Conservation (phyloP, 2,888 invertebrate species). For the Drosophila meridiana region DNA sequence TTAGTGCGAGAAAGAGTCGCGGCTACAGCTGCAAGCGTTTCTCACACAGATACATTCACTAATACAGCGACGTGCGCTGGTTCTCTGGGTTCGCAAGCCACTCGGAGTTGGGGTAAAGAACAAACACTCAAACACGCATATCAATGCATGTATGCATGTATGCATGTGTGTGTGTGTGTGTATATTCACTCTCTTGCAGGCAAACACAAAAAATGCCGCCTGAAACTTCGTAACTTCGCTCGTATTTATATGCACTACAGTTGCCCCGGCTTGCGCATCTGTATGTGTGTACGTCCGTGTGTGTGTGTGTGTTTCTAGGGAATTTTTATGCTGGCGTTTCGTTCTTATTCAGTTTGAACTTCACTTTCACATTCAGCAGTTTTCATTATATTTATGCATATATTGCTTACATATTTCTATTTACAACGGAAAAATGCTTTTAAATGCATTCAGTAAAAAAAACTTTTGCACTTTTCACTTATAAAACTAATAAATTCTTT, state of each 20-base stretch:
- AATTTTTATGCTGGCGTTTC: conserved; percentile 66
- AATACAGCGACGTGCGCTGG: conserved; percentile 22
- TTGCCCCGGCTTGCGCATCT: conserved; percentile 38
- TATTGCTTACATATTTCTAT: conserved; percentile 1
- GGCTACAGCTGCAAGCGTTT: conserved; percentile 10
- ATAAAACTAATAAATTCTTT: conserved; percentile 11
- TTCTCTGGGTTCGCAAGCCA: conserved; percentile 33
- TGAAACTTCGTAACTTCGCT: conserved; percentile 41
- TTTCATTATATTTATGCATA: background rate
- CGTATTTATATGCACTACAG: conserved; percentile 47
- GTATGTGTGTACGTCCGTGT: conserved; percentile 3
- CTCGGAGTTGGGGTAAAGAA: conserved; percentile 40
- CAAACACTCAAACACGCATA: conserved; percentile 25
- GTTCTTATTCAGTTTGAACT: conserved; percentile 59
- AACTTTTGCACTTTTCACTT: conserved; percentile 9
- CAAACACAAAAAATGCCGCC: conserved; percentile 49
- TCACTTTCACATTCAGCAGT: conserved; percentile 29
- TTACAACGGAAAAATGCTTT: conserved; percentile 44
- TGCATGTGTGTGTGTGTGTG: background rate
- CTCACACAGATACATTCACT: conserved; percentile 15
- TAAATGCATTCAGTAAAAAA: conserved; percentile 51
- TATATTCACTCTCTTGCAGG: background rate
- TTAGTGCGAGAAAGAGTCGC: conserved; percentile 17
- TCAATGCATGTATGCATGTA: background rate
- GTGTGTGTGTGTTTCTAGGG: conserved; percentile 43